Evolutionary conservation across 2,797 vertebrate species (phyloP).

Genomic region (Phylloscopus collybita): DNA sequence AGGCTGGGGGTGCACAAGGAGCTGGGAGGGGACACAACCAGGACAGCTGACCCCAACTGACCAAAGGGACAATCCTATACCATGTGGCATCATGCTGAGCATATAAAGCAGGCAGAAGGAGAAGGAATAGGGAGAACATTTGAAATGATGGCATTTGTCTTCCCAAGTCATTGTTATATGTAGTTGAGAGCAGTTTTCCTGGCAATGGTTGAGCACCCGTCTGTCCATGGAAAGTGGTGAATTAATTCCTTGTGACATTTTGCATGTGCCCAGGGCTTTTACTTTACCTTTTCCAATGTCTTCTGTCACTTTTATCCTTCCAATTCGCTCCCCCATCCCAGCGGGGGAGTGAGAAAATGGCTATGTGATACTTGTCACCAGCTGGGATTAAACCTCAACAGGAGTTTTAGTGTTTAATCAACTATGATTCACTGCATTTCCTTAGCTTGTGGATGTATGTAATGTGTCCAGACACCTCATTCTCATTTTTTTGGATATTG

Average conservation of each 20-base stretch:
- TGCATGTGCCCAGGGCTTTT: neutral
- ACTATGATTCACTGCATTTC: neutral
- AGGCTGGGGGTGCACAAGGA: neutral
- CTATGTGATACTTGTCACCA: neutral
- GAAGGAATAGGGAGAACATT: neutral
- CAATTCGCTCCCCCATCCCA: neutral
- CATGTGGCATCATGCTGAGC: neutral
- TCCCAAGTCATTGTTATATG: neutral
- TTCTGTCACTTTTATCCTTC: neutral
- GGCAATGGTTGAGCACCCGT: neutral
- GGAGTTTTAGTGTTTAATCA: neutral
- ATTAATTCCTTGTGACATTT: neutral
- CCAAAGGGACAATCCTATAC: neutral
- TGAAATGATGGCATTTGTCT: fast-evolving
- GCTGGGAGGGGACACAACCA: neutral
- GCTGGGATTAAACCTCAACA: neutral
- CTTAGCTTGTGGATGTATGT: neutral
- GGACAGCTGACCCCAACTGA: neutral
- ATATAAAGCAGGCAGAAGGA: neutral
- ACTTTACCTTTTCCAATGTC: neutral
- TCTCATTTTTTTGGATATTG: neutral
- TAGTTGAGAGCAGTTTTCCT: neutral
- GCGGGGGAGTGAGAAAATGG: neutral
- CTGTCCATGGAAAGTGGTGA: neutral
- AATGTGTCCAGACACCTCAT: neutral